phyloP scores from a whole-genome alignment of 2,113 vertebrate species.

The Prochilodus magdalenae region DNA sequence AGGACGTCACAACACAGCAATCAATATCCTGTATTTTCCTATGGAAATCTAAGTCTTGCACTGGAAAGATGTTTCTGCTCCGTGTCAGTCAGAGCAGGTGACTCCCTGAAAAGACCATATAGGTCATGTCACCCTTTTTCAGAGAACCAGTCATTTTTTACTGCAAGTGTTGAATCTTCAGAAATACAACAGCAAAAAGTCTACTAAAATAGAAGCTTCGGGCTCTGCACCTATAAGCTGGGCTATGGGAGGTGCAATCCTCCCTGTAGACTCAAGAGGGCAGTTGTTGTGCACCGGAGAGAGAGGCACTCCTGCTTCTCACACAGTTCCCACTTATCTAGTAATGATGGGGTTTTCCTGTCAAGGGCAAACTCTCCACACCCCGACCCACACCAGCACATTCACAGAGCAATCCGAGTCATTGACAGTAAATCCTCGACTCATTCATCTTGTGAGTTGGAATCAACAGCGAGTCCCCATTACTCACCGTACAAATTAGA shows the following conservation, averaged over 20 bases:
- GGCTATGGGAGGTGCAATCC: slow-evolving; percentile 12
- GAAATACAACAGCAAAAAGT: neutral
- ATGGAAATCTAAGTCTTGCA: neutral
- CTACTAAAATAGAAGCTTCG: neutral
- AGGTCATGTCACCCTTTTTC: neutral
- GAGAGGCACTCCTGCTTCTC: neutral
- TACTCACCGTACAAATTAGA: slow-evolving; percentile 30
- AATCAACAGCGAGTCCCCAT: slow-evolving; percentile 27
- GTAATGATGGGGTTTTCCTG: slow-evolving; percentile 35
- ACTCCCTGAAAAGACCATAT: slow-evolving; percentile 10
- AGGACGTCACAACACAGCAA: neutral
- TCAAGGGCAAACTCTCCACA: slow-evolving; percentile 5
- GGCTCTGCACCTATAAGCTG: neutral
- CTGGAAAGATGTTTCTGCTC: neutral
- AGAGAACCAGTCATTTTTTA: neutral
- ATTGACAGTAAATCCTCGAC: slow-evolving; percentile 25
- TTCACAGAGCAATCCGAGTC: neutral
- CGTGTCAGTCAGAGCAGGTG: slow-evolving; percentile 13
- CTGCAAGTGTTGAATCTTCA: neutral
- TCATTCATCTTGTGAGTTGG: slow-evolving; percentile 20
- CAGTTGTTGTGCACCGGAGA: slow-evolving; percentile 27
- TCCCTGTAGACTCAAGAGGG: slow-evolving; percentile 13
- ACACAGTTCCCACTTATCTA: neutral
- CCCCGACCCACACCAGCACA: neutral
- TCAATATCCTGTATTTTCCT: neutral